Evolutionary conservation across 2,113 vertebrate species (phyloP), one percentile per base, ranked within the genome.

Genomic region (Diadophis punctatus): DNA sequence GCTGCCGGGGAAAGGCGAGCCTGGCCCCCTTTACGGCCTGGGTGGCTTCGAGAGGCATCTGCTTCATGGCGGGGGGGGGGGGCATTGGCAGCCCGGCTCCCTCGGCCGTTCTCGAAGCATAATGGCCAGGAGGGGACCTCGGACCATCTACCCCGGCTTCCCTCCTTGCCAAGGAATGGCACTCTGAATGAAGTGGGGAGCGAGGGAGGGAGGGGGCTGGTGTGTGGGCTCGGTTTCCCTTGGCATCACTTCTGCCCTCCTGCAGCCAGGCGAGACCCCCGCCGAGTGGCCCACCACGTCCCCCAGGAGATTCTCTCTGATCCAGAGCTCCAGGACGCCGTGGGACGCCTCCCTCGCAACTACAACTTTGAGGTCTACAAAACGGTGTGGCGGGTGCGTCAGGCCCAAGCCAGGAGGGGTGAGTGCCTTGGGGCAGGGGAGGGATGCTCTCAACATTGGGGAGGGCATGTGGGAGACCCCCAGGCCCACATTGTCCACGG

Each of bases 321-420:
- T 84, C 48, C 91, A 0, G 98, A 98, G 92, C 97, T 99, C 89
- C 98, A 97, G 96, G 97, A 98, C 56, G 99, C 99, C 0, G 97
- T 97, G 18, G 95, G 94, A 89, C 97, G 96, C 3, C 94, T 99
- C 93, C 99, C 99, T 90, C 94, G 92, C 51, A 99, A 99, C 97
- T 99, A 99, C 98, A 99, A 99, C 98, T 99, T 99, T 94, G 99
- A 99, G 96, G 99, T 99, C 94, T 98, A 98, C 93, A 99, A 99
- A 97, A 99, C 99, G 10, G 74, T 99, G 90, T 99, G 99, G 99
- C 96, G 98, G 92, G 98, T 99, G 93, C 98, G 97, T 63, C 98
- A 99, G 96, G 98, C 98, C 25, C 96, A 93, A 52, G 97, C 99
- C n/a, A 99, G 93, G 94, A 98, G 98, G 96, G 99, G 99, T 99